Evolutionary conservation across 1,140 invertebrate species (phyloP).

Genomic region (Trichogramma pretiosum): DNA sequence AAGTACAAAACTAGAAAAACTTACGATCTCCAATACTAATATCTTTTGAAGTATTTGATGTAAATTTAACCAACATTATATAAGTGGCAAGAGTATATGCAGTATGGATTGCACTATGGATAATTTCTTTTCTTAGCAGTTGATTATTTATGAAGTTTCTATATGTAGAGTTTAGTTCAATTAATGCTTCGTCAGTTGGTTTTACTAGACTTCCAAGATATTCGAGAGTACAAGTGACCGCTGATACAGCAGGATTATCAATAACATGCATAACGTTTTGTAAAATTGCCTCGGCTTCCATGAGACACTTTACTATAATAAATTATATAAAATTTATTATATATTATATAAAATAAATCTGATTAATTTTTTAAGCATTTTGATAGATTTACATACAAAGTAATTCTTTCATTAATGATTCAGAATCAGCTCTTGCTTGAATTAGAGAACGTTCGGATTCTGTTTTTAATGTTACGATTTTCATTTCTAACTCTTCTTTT

Average conservation of each 20-base stretch:
- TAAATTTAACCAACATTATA: slow-evolving; percentile 59
- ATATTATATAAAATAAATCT: background rate
- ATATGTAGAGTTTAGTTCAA: slow-evolving; percentile 35
- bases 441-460: slow-evolving; percentile 32
- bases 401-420: slow-evolving; percentile 34
- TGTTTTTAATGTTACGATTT: slow-evolving; percentile 42
- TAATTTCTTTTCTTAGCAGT: slow-evolving; percentile 35
- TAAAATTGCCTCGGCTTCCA: slow-evolving; percentile 53
- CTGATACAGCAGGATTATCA: slow-evolving; percentile 61
- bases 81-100: slow-evolving; percentile 53
- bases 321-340: slow-evolving; percentile 19
- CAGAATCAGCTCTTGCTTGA: slow-evolving; percentile 34
- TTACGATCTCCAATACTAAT: slow-evolving; percentile 65
- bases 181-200: slow-evolving; percentile 36
- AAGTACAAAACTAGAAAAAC: slow-evolving; percentile 22
- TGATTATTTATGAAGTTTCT: slow-evolving; percentile 31
- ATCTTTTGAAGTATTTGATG: slow-evolving; percentile 63
- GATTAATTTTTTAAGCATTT: too few species aligned
- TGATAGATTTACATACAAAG: slow-evolving; percentile 29
- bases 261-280: slow-evolving; percentile 55
- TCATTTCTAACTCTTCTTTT: slow-evolving; percentile 54
- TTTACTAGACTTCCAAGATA: slow-evolving; percentile 49
- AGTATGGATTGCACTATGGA: slow-evolving; percentile 36
- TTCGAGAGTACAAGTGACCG: slow-evolving; percentile 61
- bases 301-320: slow-evolving; percentile 48